Conservation (phyloP, 2,797 vertebrate genomes). For the Argyrosomus regius region DNA sequence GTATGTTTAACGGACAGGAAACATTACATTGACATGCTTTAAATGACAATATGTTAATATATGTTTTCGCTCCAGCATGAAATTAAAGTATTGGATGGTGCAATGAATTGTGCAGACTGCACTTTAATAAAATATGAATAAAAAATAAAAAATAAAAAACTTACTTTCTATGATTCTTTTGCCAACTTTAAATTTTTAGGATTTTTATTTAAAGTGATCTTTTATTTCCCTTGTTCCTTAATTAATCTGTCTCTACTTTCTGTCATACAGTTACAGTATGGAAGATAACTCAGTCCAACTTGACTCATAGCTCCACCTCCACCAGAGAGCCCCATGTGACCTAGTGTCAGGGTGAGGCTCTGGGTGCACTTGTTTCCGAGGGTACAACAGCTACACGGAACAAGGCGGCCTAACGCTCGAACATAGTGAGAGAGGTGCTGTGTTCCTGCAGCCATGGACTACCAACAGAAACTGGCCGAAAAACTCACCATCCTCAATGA, state of each 20-base stretch:
- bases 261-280: not conserved
- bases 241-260: not conserved
- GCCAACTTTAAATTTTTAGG: not conserved
- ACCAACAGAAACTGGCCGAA: slow-evolving; percentile 94
- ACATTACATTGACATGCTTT: not conserved
- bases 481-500: slow-evolving; percentile 93
- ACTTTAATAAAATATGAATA: not conserved
- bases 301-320: slow-evolving; percentile 63
- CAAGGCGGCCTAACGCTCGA: slow-evolving; percentile 62
- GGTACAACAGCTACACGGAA: slow-evolving; percentile 37
- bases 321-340: slow-evolving; percentile 68
- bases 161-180: not conserved
- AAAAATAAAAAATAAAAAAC: too few species aligned
- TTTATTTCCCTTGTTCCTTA: not conserved
- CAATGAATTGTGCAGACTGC: not conserved
- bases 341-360: slow-evolving; percentile 71
- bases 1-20: slow-evolving; percentile 21
- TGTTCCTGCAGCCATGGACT: slow-evolving; percentile 81
- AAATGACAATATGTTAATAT: not conserved
- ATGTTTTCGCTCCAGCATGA: not conserved
- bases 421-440: slow-evolving; percentile 35
- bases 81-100: not conserved
- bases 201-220: rapidly evolving
- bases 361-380: slow-evolving; percentile 64
- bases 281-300: not conserved